phyloP scores from a whole-genome alignment of 2,113 vertebrate genomes.

The Hippocampus guttulatus region DNA sequence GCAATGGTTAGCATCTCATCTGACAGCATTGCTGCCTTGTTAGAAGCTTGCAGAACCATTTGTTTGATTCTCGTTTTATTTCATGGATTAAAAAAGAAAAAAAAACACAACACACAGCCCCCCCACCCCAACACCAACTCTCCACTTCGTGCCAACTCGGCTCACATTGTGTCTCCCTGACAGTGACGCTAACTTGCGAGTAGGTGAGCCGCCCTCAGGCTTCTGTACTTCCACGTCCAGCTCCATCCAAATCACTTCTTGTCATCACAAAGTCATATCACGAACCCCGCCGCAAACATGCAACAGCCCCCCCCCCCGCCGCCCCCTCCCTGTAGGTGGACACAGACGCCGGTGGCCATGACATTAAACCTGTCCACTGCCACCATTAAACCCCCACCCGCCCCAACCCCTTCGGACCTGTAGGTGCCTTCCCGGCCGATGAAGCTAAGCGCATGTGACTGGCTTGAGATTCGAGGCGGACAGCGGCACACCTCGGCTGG shows the following conservation, averaged over 20 bases:
- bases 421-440: slow-evolving; percentile 48
- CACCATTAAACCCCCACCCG: slow-evolving; percentile 47
- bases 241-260: slow-evolving; percentile 74
- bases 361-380: slow-evolving; percentile 57
- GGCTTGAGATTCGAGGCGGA: slow-evolving; percentile 70
- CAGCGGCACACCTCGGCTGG: slow-evolving; percentile 65
- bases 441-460: slow-evolving; percentile 74
- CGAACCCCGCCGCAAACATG: slow-evolving; percentile 51
- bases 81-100: not conserved
- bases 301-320: not conserved
- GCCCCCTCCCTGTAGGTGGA: slow-evolving; percentile 44
- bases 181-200: slow-evolving; percentile 71
- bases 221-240: slow-evolving; percentile 65
- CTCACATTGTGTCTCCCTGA: slow-evolving; percentile 56
- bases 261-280: slow-evolving; percentile 75
- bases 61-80: not conserved
- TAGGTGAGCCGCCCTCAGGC: slow-evolving; percentile 67
- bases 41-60: not conserved
- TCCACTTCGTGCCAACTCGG: not conserved
- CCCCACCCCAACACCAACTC: not conserved
- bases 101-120: too few relatives aligned
- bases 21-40: not conserved
- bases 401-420: slow-evolving; percentile 46
- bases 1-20: not conserved
- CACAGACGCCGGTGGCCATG: slow-evolving; percentile 64